Evolutionary conservation across 2,888 invertebrate genomes (phyloP), one percentile per base, ranked within the genome.

Genomic region (Autographa pulchrina): DNA sequence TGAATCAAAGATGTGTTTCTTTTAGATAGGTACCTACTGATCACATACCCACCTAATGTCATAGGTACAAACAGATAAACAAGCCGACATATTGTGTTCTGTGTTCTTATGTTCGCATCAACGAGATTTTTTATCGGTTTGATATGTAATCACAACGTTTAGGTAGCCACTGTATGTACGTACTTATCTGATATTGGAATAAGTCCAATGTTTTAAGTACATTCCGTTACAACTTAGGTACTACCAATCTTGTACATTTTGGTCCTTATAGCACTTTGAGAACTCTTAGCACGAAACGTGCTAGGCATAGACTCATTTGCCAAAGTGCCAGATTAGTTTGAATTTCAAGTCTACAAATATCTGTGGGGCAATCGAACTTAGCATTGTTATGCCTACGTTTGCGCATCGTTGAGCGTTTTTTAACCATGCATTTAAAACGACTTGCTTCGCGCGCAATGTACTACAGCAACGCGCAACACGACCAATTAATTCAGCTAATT

Each of bases 121-220:
- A 72, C 73, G 78, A 85, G 65, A 82, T 77, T 68, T 72, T 73
- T 76, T 83, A 84, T 83, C 86, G 70, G 82, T 85, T 83, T 91
- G 91, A 91, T 90, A 90, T 91, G 90, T 90, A 80, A 85, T 77
- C 86, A 88, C 86, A 90, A 86, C 82, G 77, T 83, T 80, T 75
- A 75, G 20, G 32, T 72, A 69, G 62, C 82, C 65, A 71, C 64
- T 43, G 65, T 71, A 74, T 70, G 82, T 75, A 81, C 72, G 63
- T 70, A 72, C 58, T 69, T 70, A 56, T 71, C 48, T 79, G 59
- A 74, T 59, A 65, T 62, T 16, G 56, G 58, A 72, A 16, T 68
- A 66, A 74, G 43, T 59, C 72, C 58, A 60, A 78, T 61, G 67
- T 58, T 63, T 63, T 70, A 56, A 56, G 68, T 78, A 75, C 69